These are phyloP conservation scores for Bombylius major DNA, from an alignment of 2,888 invertebrate species.

Conservation along the genomic window DNA sequence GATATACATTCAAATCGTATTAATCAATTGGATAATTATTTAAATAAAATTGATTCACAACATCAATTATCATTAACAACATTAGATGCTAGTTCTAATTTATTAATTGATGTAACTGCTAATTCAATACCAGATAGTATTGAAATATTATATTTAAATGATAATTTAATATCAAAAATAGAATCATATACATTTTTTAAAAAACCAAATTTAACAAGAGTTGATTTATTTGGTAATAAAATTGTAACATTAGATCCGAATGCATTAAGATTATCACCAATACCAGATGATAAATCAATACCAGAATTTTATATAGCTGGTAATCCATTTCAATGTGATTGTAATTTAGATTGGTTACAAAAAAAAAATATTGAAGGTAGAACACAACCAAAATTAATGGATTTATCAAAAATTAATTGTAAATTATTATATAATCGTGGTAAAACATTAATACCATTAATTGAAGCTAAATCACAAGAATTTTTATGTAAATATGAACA, in stretches of 20 bases:
- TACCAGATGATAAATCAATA: constrained; percentile 60
- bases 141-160: constrained; percentile 74
- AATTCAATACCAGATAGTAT: constrained; percentile 72
- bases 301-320: constrained; percentile 88
- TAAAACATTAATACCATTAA: constrained; percentile 67
- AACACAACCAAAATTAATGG: constrained; percentile 80
- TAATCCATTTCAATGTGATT: constrained; percentile 90
- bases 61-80: constrained; percentile 64
- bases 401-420: constrained; percentile 79
- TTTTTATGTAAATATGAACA: constrained; percentile 86
- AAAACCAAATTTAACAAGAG: constrained; percentile 79
- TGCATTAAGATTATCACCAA: constrained; percentile 69
- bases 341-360: constrained; percentile 91
- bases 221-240: constrained; percentile 85
- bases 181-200: constrained; percentile 84
- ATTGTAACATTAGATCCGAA: constrained; percentile 82
- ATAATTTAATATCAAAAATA: constrained; percentile 74
- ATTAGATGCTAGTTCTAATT: constrained; percentile 79
- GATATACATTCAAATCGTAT: constrained; percentile 83
- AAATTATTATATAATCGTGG: constrained; percentile 75
- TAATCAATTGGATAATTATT: constrained; percentile 62
- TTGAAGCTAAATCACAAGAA: constrained; percentile 76
- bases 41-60: constrained; percentile 40
- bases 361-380: constrained; percentile 73
- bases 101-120: constrained; percentile 62